phyloP scores from a whole-genome alignment of 2,113 vertebrate genomes.

The Lagopus leucura region DNA sequence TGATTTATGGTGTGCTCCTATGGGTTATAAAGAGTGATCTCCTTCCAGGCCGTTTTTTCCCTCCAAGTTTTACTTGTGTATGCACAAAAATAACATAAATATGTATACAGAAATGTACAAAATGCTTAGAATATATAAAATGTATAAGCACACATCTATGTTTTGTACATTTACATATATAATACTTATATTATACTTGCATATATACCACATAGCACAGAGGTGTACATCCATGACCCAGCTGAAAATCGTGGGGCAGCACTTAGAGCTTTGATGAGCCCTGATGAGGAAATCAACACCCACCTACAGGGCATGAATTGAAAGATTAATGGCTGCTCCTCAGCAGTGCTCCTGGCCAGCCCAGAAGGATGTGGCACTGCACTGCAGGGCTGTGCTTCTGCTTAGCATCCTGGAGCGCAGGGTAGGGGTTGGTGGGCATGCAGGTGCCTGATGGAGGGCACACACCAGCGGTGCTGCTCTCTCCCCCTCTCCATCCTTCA shows the following conservation, averaged over 20 bases:
- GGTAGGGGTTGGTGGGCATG: background rate
- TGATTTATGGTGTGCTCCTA: background rate
- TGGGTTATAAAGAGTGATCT: fast-evolving
- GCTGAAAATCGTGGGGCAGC: fast-evolving
- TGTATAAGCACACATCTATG: fast-evolving
- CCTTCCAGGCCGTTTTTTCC: fast-evolving
- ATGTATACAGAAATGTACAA: fast-evolving
- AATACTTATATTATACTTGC: background rate
- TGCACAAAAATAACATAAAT: background rate
- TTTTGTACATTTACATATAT: fast-evolving
- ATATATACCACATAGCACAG: fast-evolving
- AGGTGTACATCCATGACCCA: fast-evolving
- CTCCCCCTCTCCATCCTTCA: background rate
- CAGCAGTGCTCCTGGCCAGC: too few relatives aligned
- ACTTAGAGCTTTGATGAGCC: background rate
- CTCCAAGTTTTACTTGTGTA: fast-evolving
- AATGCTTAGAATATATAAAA: too few relatives aligned
- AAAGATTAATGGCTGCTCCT: fast-evolving
- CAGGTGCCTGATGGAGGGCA: fast-evolving
- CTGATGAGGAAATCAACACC: background rate
- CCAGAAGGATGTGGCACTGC: background rate
- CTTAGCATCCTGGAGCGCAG: background rate
- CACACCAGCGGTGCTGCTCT: fast-evolving
- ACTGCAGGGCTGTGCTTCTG: background rate
- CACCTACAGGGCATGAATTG: fast-evolving